A percentile compares a stretch with the other conserved stretches of the same genome.
These are phyloP conservation scores for Aplidium turbinatum DNA, from an alignment of 23 tunicate species.

Conservation along the genomic window DNA sequence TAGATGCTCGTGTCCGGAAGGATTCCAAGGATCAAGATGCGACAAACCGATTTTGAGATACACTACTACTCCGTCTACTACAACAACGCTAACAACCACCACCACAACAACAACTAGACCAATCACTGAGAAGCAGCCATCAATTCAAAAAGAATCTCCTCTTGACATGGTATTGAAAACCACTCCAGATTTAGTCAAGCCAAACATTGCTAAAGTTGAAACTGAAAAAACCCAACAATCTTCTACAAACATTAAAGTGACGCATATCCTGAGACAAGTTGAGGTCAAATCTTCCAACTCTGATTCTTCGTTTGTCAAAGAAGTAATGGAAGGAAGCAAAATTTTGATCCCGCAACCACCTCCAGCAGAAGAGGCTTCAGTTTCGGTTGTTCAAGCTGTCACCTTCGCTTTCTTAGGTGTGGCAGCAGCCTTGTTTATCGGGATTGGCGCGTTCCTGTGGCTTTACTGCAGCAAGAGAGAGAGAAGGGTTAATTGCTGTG, in stretches of 20 bases:
- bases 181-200: too few relatives aligned
- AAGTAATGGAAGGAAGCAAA: not conserved
- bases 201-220: too few relatives aligned
- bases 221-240: not conserved
- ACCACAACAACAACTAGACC: not conserved
- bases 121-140: too few relatives aligned
- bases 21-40: constrained; percentile 66
- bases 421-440: constrained; percentile 52
- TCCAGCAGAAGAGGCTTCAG: constrained; percentile 23
- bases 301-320: constrained; percentile 4
- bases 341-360: not conserved
- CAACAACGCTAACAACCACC: constrained; percentile 2
- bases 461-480: constrained; percentile 16
- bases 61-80: constrained; percentile 8
- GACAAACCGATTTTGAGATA: constrained; percentile 11
- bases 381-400: constrained; percentile 58
- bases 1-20: constrained; percentile 58
- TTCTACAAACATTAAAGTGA: constrained; percentile 37
- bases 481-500: not conserved
- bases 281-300: constrained; percentile 22
- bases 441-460: constrained; percentile 49
- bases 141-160: too few relatives aligned
- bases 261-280: constrained; percentile 39
- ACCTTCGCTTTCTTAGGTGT: constrained; percentile 68
- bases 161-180: too few relatives aligned